Conservation (phyloP, 2,888 invertebrate species). For the Synanthedon formicaeformis region DNA sequence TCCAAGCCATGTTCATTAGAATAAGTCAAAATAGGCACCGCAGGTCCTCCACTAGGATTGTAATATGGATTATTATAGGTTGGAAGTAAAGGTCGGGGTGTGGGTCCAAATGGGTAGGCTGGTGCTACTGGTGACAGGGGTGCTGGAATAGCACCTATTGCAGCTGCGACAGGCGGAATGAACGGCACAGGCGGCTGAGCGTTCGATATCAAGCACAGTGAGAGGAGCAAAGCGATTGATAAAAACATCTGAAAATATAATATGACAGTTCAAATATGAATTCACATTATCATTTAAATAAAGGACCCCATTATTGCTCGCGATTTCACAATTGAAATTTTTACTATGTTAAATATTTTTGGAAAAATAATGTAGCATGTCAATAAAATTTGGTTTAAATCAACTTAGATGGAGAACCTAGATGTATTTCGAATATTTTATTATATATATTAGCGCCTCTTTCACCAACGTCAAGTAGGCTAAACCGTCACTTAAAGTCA, state of each 20-base stretch:
- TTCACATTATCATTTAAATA: neutral
- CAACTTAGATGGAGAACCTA: no score
- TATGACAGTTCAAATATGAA: neutral
- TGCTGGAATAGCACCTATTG: conserved; percentile 3
- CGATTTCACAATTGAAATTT: neutral
- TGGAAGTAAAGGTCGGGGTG: conserved; percentile 15
- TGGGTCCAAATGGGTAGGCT: conserved; percentile 13
- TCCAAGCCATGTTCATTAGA: conserved; percentile 69
- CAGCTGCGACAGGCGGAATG: conserved; percentile 2
- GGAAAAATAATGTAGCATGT: no score
- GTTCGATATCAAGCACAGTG: conserved; percentile 8
- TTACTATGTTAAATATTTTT: no score
- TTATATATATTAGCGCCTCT: no score
- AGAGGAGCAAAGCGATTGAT: conserved; percentile 8
- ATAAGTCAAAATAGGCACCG: conserved; percentile 66
- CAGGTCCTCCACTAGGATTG: conserved; percentile 26
- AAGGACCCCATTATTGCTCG: neutral
- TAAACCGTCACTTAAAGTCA: no score
- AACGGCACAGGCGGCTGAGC: conserved; percentile 6
- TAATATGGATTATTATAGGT: conserved; percentile 36
- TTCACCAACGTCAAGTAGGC: no score
- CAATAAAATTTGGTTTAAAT: no score
- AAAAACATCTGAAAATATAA: conserved; percentile 22
- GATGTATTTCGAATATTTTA: no score
- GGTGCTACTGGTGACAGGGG: neutral